These are phyloP conservation scores for Chydorus sphaericus DNA, from an alignment of 2,888 invertebrate species.

Conservation along the genomic window DNA sequence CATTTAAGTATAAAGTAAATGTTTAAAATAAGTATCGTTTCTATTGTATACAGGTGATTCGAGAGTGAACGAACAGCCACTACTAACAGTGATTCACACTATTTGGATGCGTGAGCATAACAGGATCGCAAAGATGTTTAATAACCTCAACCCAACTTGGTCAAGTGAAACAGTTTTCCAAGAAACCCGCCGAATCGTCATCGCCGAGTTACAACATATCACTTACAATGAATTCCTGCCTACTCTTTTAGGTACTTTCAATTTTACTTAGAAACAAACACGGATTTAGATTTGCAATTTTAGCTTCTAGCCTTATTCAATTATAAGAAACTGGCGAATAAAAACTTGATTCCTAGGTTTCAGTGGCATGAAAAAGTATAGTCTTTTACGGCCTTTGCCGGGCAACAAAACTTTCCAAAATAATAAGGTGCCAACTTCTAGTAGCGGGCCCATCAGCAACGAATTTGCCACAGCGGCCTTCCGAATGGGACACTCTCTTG, in stretches of 20 bases:
- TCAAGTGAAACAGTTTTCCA: constrained; percentile 74
- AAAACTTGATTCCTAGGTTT: no score
- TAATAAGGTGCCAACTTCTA: no score
- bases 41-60: constrained; percentile 65
- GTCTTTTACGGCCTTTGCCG: no score
- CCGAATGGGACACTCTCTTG: no score
- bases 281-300: no score
- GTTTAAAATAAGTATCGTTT: constrained; percentile 21
- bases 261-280: no score
- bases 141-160: constrained; percentile 67
- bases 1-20: constrained; percentile 22
- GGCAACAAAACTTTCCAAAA: no score
- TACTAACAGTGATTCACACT: constrained; percentile 53
- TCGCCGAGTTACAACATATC: constrained; percentile 67
- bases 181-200: constrained; percentile 65
- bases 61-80: constrained; percentile 66
- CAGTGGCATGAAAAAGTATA: no score
- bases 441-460: no score
- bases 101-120: constrained; percentile 59
- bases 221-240: constrained; percentile 71
- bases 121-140: constrained; percentile 53
- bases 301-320: no score
- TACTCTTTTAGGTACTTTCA: constrained; percentile 63
- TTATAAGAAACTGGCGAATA: no score
- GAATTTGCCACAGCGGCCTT: no score